Percentiles rank a stretch among this genome's conserved stretches.
Evolutionary conservation across 2,113 vertebrate genomes (phyloP).

Genomic region (Eidolon helvum): DNA sequence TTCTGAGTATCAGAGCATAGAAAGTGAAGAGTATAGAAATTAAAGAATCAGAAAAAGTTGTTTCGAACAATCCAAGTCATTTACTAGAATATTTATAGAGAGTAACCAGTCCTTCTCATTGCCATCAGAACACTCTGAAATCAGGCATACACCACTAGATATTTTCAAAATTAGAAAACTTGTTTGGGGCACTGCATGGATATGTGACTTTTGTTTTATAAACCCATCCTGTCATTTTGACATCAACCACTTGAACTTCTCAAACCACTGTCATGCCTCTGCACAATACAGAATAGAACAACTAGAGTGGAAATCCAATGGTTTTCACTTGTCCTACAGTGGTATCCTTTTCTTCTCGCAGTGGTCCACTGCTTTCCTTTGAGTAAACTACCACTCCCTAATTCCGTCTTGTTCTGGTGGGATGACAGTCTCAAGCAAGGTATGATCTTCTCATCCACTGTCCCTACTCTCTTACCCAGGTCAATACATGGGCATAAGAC

Average conservation of each 20-base stretch:
- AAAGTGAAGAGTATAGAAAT: not conserved
- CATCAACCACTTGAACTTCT: not conserved
- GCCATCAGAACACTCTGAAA: not conserved
- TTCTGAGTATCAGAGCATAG: not conserved
- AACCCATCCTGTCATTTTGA: not conserved
- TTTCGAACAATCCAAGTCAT: not conserved
- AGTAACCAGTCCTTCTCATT: not conserved
- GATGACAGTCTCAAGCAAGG: not conserved
- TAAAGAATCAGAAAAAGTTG: not conserved
- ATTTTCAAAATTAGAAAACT: not conserved
- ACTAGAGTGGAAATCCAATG: not conserved
- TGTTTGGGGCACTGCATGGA: not conserved
- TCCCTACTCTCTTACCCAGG: not conserved
- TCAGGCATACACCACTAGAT: no score
- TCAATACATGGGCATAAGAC: not conserved
- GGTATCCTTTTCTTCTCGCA: not conserved
- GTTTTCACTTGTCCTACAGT: not conserved
- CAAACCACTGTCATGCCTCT: not conserved
- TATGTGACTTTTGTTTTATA: not conserved
- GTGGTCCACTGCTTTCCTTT: not conserved
- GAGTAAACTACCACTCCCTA: no score
- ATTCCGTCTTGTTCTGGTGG: not conserved
- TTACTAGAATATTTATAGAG: not conserved
- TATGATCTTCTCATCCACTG: not conserved
- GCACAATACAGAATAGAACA: not conserved